Evolutionary conservation across 2,888 invertebrate species (phyloP).

Genomic region (Hydrotaea diabolus): DNA sequence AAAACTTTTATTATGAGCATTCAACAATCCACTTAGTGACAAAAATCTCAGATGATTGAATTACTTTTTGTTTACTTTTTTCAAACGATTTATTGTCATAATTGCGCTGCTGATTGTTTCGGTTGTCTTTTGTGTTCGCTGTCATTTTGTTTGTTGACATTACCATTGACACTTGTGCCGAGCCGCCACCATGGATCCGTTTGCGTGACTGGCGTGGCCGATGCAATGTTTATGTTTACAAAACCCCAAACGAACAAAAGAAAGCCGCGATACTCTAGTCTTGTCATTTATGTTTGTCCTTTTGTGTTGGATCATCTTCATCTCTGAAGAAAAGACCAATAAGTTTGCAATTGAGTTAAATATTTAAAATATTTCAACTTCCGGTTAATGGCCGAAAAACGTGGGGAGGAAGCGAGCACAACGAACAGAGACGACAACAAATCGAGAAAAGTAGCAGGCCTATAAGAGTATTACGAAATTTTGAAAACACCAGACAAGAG

Average conservation of each 20-base stretch:
- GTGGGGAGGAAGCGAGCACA: no score
- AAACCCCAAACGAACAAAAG: neutral
- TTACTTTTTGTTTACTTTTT: neutral
- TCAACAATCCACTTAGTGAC: neutral
- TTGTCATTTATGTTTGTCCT: neutral
- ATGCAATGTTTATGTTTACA: constrained; percentile 9
- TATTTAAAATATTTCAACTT: constrained; percentile 28
- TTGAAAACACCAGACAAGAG: constrained; percentile 1
- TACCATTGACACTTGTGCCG: constrained; percentile 38
- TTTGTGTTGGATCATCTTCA: neutral
- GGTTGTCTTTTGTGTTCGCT: neutral
- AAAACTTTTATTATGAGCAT: no score
- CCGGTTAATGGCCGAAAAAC: constrained; percentile 1
- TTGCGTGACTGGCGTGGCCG: neutral
- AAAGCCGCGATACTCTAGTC: neutral
- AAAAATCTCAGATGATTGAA: neutral
- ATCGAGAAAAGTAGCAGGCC: no score
- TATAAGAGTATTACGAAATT: neutral
- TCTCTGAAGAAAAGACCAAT: neutral
- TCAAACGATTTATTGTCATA: constrained; percentile 14
- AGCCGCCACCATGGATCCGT: neutral
- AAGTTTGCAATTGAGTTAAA: constrained; percentile 27
- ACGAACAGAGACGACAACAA: neutral
- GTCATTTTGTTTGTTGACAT: constrained; percentile 51
- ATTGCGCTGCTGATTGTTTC: constrained; percentile 34